Conservation (phyloP, 2,797 vertebrate species). For the Tragopan temminckii region DNA sequence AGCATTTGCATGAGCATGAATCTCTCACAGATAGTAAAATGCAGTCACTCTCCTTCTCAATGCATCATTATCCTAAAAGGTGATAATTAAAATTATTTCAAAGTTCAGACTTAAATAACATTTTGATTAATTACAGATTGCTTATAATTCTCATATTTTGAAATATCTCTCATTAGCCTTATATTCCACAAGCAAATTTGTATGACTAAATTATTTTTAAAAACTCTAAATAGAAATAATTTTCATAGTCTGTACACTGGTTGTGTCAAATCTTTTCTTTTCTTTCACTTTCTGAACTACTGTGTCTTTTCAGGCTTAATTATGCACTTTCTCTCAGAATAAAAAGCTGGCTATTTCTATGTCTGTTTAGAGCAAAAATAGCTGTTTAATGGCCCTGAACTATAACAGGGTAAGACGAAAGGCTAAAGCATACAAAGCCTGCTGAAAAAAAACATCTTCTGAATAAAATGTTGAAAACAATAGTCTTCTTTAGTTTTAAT, state of each 20-base stretch:
- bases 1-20: not conserved
- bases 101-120: not conserved
- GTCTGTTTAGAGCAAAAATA: not conserved
- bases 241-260: not conserved
- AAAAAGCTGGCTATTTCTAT: not conserved
- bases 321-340: not conserved
- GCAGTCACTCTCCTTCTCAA: not conserved
- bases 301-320: not conserved
- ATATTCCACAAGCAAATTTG: not conserved
- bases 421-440: not conserved
- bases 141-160: not conserved
- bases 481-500: not conserved
- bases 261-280: not conserved
- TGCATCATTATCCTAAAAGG: not conserved
- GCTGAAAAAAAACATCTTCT: not conserved
- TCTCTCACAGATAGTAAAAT: not conserved
- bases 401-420: not conserved
- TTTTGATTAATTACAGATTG: not conserved
- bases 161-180: not conserved
- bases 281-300: not conserved
- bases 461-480: not conserved
- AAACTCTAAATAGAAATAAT: not conserved
- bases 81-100: conserved; percentile 3
- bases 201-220: not conserved
- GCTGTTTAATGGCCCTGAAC: not conserved